These are phyloP conservation scores for Bovichtus variegatus DNA, from an alignment of 2,797 vertebrate species.

Conservation along the genomic window DNA sequence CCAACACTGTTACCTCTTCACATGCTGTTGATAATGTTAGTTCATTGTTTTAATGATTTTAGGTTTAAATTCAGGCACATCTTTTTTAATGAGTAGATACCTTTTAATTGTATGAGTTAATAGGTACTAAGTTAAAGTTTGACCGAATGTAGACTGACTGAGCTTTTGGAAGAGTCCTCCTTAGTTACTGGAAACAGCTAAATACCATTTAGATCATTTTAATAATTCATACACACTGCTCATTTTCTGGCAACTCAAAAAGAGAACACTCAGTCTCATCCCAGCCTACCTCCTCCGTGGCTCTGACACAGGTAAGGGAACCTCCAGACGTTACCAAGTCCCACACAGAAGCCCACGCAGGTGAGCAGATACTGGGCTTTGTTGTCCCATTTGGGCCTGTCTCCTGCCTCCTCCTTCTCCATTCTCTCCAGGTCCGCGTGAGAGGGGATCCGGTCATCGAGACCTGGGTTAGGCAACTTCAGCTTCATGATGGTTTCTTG, in stretches of 20 bases:
- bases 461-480: constrained; percentile 90
- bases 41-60: no score
- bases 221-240: background rate
- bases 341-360: constrained; percentile 95
- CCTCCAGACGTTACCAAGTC: constrained; percentile 95
- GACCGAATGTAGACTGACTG: background rate
- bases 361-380: constrained; percentile 97
- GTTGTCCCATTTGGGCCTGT: constrained; percentile 96
- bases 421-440: constrained; percentile 86
- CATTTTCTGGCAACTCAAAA: background rate
- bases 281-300: constrained; percentile 92
- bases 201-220: background rate
- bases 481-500: constrained; percentile 82
- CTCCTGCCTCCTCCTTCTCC: constrained; percentile 86
- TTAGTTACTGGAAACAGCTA: background rate
- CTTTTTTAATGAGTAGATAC: no score
- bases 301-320: constrained; percentile 95
- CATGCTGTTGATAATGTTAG: no score
- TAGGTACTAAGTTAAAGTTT: background rate
- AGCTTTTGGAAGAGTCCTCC: background rate
- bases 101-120: no score
- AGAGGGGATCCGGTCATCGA: constrained; percentile 91
- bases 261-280: background rate
- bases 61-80: no score
- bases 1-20: no score